Conservation (phyloP, 2,888 invertebrate genomes). For the Drosophila maculinotata region DNA sequence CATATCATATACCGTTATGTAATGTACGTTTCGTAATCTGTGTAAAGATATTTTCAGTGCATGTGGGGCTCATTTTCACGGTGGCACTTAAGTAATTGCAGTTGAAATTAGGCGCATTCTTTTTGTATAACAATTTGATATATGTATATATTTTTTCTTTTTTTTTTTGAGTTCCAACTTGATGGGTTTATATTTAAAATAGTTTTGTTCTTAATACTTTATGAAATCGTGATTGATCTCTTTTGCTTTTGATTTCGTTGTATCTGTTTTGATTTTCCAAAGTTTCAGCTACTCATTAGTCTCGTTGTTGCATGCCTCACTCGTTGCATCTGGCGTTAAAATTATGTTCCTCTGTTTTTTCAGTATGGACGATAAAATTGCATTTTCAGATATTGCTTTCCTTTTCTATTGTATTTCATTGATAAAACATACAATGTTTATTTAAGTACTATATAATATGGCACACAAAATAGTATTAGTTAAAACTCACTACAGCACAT, state of each 20-base stretch:
- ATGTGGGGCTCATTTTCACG: slow-evolving; percentile 32
- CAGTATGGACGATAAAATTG: slow-evolving; percentile 41
- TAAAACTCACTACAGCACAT: slow-evolving; percentile 76
- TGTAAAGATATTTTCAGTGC: not conserved
- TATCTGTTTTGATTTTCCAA: slow-evolving; percentile 24
- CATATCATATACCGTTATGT: not conserved
- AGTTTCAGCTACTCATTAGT: slow-evolving; percentile 46
- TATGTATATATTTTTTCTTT: not conserved
- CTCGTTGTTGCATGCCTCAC: slow-evolving; percentile 63
- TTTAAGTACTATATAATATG: slow-evolving; percentile 55
- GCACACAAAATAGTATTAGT: slow-evolving; percentile 72
- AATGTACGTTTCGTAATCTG: too few relatives aligned
- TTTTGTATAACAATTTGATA: slow-evolving; percentile 10
- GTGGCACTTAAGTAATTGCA: slow-evolving; percentile 11
- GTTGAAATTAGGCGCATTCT: slow-evolving; percentile 46
- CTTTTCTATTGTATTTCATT: slow-evolving; percentile 8
- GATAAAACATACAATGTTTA: slow-evolving; percentile 10
- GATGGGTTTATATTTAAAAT: slow-evolving; percentile 4
- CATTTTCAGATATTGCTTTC: slow-evolving; percentile 8
- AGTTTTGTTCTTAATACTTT: slow-evolving; percentile 18
- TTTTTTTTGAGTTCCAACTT: slow-evolving; percentile 1
- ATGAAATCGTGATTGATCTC: slow-evolving; percentile 19
- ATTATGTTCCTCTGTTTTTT: slow-evolving; percentile 8
- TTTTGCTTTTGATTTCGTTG: slow-evolving; percentile 39
- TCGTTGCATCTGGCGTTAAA: slow-evolving; percentile 36